Evolutionary conservation across 2,113 vertebrate genomes (phyloP), one percentile per base, ranked within the genome.

Genomic region (Nanorana parkeri): DNA sequence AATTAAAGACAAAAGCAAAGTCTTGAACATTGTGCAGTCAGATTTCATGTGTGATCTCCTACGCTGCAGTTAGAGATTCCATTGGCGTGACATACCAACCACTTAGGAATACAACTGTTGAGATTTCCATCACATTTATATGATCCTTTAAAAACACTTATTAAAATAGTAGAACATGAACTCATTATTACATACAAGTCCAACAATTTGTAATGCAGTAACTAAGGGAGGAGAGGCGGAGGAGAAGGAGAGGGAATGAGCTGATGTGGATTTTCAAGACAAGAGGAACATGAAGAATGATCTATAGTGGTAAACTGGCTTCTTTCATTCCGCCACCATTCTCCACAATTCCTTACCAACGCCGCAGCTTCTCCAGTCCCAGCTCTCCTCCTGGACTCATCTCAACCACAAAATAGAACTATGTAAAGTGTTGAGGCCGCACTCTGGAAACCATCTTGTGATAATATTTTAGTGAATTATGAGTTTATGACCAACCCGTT

Each of bases 201-300:
- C 5, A 23, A 17, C 47, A 52, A 41, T 52, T 11, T 51, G 41
- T 47, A 47, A 47, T 47, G 41, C 10, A 47, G 41, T 47, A 47
- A 47, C 41, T 11, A 47, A 47, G 41, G 41, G 41, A 47, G 41
- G 41, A 47, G 13, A 47, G 41, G 41, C 13, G 41, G 41, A 47
- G 41, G 41, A 47, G 41, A 61, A 68, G 41, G 75, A 65, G 75
- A 24, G 23, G 4, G 36, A 78, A 88, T 87, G 85, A 41, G 84
- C 80, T 85, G 85, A 85, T 83, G 87, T 85, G 87, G 85, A 85
- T 87, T 86, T 63, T 85, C 19, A 86, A 87, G 87, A 84, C 86
- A 79, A 84, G 41, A 47, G 41, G 41, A 47, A 15, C 41, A 47
- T 2, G 11, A 8, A 15, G 41, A 47, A 47, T 47, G 41, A 47